A percentile compares a stretch with the other conserved stretches of the same genome.
Evolutionary conservation across 2,888 invertebrate species (phyloP).

Genomic region (Eilema depressum): DNA sequence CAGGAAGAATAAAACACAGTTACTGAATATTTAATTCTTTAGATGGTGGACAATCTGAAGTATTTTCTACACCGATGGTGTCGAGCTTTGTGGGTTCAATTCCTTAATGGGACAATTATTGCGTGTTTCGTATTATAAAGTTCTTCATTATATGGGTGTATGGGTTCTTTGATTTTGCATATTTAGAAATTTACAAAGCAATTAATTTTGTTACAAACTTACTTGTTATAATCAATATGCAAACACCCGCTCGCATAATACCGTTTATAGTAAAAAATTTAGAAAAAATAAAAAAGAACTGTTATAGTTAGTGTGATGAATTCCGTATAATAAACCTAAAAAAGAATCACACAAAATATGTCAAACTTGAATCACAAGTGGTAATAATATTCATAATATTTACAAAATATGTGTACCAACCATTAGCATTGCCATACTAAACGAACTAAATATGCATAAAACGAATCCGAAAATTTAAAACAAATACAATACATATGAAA

Average conservation of each 20-base stretch:
- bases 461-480: slow-evolving; percentile 24
- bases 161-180: no score
- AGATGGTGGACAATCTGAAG: not conserved
- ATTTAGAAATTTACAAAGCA: no score
- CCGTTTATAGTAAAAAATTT: no score
- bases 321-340: not conserved
- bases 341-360: not conserved
- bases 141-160: no score
- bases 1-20: slow-evolving; percentile 10
- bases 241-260: no score
- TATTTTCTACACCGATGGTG: not conserved
- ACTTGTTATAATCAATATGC: no score
- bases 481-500: slow-evolving; percentile 47
- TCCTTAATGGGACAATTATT: not conserved
- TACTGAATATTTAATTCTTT: not conserved
- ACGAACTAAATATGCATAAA: slow-evolving; percentile 19
- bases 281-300: no score
- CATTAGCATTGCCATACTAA: slow-evolving; percentile 20
- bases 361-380: not conserved
- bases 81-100: not conserved
- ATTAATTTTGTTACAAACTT: no score
- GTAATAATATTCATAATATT: slow-evolving; percentile 3
- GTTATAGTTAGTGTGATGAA: no score
- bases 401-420: slow-evolving; percentile 10
- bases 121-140: no score